Evolutionary conservation across 2,888 invertebrate genomes (phyloP).

Genomic region (Craniophora ligustri): DNA sequence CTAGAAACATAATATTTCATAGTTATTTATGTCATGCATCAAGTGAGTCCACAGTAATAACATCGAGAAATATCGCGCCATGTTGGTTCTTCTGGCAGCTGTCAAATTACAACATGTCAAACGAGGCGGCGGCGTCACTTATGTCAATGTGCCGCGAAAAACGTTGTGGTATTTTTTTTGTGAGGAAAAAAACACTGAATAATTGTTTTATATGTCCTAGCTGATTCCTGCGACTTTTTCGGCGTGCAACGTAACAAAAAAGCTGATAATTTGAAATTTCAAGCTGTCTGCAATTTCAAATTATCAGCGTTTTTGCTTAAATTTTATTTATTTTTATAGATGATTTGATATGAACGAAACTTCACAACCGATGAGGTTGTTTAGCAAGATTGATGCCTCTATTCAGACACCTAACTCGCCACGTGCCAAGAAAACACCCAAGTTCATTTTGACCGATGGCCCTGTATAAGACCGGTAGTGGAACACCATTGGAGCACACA

Average conservation of each 20-base stretch:
- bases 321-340: too few species aligned
- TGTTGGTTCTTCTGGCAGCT: slow-evolving; percentile 40
- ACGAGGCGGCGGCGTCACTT: slow-evolving; percentile 10
- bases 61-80: slow-evolving; percentile 13
- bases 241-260: too few species aligned
- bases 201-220: not conserved
- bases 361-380: not conserved
- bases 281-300: too few species aligned
- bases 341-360: too few species aligned
- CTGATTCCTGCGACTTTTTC: too few species aligned
- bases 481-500: slow-evolving; percentile 16
- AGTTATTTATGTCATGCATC: not conserved
- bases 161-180: not conserved
- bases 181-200: not conserved
- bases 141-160: slow-evolving; percentile 6
- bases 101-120: slow-evolving; percentile 44
- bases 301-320: too few species aligned
- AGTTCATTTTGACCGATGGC: slow-evolving; percentile 34
- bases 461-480: slow-evolving; percentile 6
- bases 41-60: slow-evolving; percentile 24
- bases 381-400: slow-evolving; percentile 14
- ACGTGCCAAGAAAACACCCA: slow-evolving; percentile 20
- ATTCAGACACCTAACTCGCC: slow-evolving; percentile 10
- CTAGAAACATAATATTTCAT: not conserved
- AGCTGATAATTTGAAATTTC: too few species aligned